Percentiles rank a stretch among this genome's conserved stretches.
Evolutionary conservation across 2,113 vertebrate genomes (phyloP).

Genomic region (Pterophyllum scalare): DNA sequence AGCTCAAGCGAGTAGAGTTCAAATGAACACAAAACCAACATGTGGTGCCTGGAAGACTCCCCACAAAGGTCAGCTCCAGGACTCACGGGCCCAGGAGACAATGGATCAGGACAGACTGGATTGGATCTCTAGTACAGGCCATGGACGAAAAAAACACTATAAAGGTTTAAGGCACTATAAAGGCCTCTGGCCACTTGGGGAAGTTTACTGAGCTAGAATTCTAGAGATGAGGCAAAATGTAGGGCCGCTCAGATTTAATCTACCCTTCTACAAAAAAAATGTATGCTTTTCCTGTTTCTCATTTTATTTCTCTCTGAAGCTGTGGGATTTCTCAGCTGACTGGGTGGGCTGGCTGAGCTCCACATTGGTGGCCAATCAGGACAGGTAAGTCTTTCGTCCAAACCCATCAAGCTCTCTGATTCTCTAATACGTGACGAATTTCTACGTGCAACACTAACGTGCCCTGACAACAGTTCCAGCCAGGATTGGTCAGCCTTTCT

Average conservation of each 20-base stretch:
- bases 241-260: constrained; percentile 43
- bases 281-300: constrained; percentile 39
- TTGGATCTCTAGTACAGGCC: constrained; percentile 35
- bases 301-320: constrained; percentile 26
- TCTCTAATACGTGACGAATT: constrained; percentile 36
- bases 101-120: constrained; percentile 47
- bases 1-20: constrained; percentile 66
- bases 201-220: constrained; percentile 36
- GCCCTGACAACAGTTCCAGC: constrained; percentile 20
- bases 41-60: constrained; percentile 76
- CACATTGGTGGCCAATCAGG: constrained; percentile 32
- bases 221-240: constrained; percentile 26
- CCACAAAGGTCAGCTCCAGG: constrained; percentile 68
- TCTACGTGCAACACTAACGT: constrained; percentile 5
- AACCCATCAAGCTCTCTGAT: constrained; percentile 36
- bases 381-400: constrained; percentile 52
- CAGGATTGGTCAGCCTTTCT: neutral
- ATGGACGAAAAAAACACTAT: constrained; percentile 13
- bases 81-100: constrained; percentile 69
- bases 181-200: constrained; percentile 17
- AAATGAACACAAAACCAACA: constrained; percentile 65
- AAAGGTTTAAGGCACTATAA: constrained; percentile 29
- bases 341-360: constrained; percentile 50
- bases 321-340: constrained; percentile 27
- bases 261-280: neutral